A percentile compares a stretch with the other conserved stretches of the same genome.
Evolutionary conservation across 2,113 vertebrate genomes (phyloP).

Genomic region (Nanorana parkeri): DNA sequence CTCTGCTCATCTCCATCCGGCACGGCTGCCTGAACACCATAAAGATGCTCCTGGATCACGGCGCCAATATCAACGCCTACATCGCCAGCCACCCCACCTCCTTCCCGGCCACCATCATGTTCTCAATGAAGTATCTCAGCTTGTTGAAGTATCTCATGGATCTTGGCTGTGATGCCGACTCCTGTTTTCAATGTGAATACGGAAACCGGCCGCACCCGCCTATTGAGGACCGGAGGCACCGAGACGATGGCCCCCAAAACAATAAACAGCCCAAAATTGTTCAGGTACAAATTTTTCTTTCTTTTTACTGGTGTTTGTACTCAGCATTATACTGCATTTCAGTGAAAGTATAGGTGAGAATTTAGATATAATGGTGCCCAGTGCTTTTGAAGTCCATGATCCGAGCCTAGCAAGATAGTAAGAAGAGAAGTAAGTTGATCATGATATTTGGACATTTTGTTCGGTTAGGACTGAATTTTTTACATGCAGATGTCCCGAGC

Average conservation of each 20-base stretch:
- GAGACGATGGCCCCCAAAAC: constrained; percentile 62
- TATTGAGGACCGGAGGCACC: constrained; percentile 65
- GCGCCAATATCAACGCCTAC: constrained; percentile 81
- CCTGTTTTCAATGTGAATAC: constrained; percentile 86
- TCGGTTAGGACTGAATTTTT: too few relatives aligned
- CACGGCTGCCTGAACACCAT: constrained; percentile 80
- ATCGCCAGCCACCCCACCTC: constrained; percentile 79
- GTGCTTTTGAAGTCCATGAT: too few relatives aligned
- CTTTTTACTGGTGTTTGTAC: too few relatives aligned
- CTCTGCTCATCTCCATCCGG: constrained; percentile 89
- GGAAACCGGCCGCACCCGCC: constrained; percentile 79
- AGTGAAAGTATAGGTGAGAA: too few relatives aligned
- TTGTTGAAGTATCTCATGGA: constrained; percentile 89
- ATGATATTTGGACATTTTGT: too few relatives aligned
- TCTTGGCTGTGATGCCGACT: constrained; percentile 80
- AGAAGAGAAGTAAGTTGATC: too few relatives aligned
- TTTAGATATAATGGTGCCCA: too few relatives aligned
- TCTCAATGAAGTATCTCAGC: constrained; percentile 82
- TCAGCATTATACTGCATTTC: too few relatives aligned
- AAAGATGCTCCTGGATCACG: constrained; percentile 85
- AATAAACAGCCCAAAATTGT: constrained; percentile 67
- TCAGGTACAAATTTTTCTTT: constrained; percentile 67
- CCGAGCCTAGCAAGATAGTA: too few relatives aligned
- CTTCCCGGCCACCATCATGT: constrained; percentile 88
- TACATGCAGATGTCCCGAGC: too few relatives aligned